These are phyloP conservation scores for Panagrolaimus sp. DNA, from an alignment of 1,140 invertebrate species.

Conservation along the genomic window DNA sequence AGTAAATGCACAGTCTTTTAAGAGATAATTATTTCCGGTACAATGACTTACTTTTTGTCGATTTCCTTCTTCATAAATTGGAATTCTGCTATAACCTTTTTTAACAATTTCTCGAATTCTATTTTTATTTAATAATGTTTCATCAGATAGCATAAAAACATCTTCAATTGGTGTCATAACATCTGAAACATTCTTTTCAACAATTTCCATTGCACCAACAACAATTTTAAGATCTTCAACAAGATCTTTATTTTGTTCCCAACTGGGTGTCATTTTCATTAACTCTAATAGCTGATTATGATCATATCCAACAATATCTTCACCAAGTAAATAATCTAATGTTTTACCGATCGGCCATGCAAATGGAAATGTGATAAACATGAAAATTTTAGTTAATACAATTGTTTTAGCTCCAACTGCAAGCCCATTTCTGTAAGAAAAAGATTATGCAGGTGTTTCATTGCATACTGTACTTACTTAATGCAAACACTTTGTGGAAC, in stretches of 20 bases:
- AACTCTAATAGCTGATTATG: conserved; percentile 88
- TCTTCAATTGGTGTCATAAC: conserved; percentile 63
- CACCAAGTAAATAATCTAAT: conserved; percentile 78
- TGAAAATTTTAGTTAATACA: conserved; percentile 80
- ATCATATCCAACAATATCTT: conserved; percentile 87
- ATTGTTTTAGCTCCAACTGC: conserved; percentile 91
- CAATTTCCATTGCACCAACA: conserved; percentile 62
- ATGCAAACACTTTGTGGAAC: conserved; percentile 63
- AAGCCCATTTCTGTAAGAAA: conserved; percentile 71
- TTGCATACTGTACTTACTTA: conserved; percentile 34
- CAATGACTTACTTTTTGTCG: conserved; percentile 67
- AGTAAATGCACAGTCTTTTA: no score
- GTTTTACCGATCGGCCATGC: conserved; percentile 86
- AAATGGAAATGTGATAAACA: conserved; percentile 84
- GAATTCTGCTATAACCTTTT: conserved; percentile 83
- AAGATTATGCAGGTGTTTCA: neutral
- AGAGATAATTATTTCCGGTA: no score
- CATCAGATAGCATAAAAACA: conserved; percentile 62
- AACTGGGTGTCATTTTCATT: conserved; percentile 68
- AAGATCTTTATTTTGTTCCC: conserved; percentile 49
- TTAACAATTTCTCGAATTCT: conserved; percentile 93
- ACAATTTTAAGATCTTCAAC: conserved; percentile 62
- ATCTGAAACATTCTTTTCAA: conserved; percentile 60
- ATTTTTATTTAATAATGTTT: conserved; percentile 54
- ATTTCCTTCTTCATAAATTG: conserved; percentile 68